Base-by-base conservation (phyloP, 2,888 invertebrate species). In the Lycocerus yunnanus region DNA sequence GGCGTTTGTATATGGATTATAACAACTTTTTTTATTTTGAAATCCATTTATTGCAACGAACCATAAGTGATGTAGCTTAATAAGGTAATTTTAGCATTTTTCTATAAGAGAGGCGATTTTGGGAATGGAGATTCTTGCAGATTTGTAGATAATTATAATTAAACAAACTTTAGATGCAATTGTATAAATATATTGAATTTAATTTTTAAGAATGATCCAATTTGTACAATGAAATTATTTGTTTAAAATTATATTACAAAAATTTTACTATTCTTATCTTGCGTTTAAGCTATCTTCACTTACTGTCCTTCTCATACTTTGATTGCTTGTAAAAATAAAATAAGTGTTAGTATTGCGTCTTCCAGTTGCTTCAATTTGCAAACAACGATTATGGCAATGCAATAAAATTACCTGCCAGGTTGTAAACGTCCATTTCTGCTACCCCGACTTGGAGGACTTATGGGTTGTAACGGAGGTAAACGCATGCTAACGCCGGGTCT, bases 401-500 rank as follows among this genome's bases (percentile, higher is more conserved):
- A 27, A n/a, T 15, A 15, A 60, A 63, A 16, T n/a, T 63, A 63
- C 61, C 20, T 63, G 13, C 61, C 20, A 18, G 18, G 13, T 63
- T 63, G 15, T 10, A 9, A 18, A n/a, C 13, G 16, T 11, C 16
- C 18, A 63, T 18, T 63, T 63, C 61, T 18, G n/a, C 20, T 20
- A 15, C n/a, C 13, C 68, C 82, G 76, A 10, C 81, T 78, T 1
- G 86, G 86, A 9, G 87, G 87, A 79, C 86, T 86, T 1, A 83
- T 82, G 0, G 83, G 81, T 18, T 85, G 84, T 77, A 87, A 79
- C n/a, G 86, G 87, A 4, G 87, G 87, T 71, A 87, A 81, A 77
- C 83, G 83, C 83, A 85, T 85, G 6, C 81, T 81, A 8, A 82
- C 76, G 10, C 85, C 85, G 3, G 86, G 87, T 74, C 87, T 82